phyloP scores from a whole-genome alignment of 2,797 vertebrate genomes.

The Moxostoma hubbsi region DNA sequence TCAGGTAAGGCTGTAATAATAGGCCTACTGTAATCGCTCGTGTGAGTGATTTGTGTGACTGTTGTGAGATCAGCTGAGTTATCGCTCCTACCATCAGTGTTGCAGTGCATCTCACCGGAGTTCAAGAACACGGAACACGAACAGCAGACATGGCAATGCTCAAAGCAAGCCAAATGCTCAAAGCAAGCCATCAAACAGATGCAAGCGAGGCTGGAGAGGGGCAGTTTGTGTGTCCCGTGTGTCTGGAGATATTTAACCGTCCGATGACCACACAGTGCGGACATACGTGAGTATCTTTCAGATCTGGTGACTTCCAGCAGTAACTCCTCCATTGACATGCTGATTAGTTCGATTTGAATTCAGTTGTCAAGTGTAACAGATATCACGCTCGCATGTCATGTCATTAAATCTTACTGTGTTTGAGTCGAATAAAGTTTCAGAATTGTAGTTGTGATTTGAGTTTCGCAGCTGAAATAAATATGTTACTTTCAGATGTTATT shows the following conservation, averaged over 20 bases:
- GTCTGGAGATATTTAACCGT: conserved; percentile 89
- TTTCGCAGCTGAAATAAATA: neutral
- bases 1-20: neutral
- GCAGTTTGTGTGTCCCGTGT: conserved; percentile 90
- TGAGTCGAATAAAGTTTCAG: neutral
- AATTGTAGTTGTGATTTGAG: neutral
- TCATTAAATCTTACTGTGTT: neutral
- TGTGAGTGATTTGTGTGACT: neutral
- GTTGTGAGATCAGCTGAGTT: neutral
- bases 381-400: neutral
- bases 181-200: neutral
- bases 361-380: neutral
- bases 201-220: conserved; percentile 60
- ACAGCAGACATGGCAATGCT: conserved; percentile 79
- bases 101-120: conserved; percentile 16
- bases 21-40: neutral
- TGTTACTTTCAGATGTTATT: conserved; percentile 83
- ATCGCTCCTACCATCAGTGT: conserved; percentile 32
- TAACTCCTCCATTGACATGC: conserved; percentile 1
- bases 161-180: too few species aligned
- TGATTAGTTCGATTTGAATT: neutral
- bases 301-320: neutral
- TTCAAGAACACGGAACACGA: conserved; percentile 55
- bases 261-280: conserved; percentile 90
- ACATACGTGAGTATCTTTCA: conserved; percentile 85